Base-by-base conservation (phyloP, 2,113 vertebrate genomes). In the Callithrix jacchus region DNA sequence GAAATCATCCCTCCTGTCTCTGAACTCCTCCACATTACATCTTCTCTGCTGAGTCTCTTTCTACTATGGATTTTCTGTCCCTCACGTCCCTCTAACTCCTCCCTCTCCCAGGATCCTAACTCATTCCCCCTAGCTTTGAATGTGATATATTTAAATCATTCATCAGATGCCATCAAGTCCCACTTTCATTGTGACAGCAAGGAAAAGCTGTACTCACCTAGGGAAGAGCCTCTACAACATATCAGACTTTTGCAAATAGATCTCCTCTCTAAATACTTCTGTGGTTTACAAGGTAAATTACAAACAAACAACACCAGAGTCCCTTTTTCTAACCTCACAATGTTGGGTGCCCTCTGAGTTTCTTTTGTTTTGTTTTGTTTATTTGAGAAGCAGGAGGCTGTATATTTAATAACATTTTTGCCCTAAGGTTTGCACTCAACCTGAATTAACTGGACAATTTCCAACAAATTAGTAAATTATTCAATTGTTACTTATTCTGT, bases 401-500 rank as follows among this genome's bases (percentile, higher is more conserved):
- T 16, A 45, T 77, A 71, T 89, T 87, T 77, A 91, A 87, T 56
- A 47, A 73, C 8, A 47, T 6, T 18, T 42, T 32, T 66, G 56
- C 35, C 58, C 37, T 64, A 54, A 54, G 91, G 49, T 56, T 96
- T 74, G 40, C 14, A 12, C 11, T 21, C 35, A 25, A 45, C 12
- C 47, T 92, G 76, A 91, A 87, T 73, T 89, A 58, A 81, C 1
- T 61, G 47, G 6, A 25, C 40, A 93, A 68, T 7, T 47, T 83
- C 45, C 6, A 45, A 42, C 76, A 71, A 80, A 71, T 87, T 83
- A 21, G 45, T 89, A 70, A 64, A 47, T 66, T 64, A 2, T 18
- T 85, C 35, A 54, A 25, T 87, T 87, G 18, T 83, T 80, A 91
- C 84, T 96, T 18, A 87, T 84, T 84, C 58, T 94, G 11, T 93